Conservation (phyloP, 2,888 invertebrate species). For the Seira ritae region DNA sequence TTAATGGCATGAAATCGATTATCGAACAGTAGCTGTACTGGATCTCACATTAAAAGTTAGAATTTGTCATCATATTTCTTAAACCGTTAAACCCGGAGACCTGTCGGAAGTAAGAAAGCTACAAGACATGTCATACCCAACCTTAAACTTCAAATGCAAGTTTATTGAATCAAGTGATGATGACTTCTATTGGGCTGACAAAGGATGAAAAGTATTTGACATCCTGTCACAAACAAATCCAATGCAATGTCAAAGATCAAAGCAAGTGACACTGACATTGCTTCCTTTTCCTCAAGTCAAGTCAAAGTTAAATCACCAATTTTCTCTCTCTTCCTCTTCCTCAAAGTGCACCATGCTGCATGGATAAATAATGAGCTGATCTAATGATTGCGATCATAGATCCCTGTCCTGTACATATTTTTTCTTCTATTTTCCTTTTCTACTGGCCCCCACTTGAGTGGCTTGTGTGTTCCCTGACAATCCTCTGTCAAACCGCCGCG, state of each 20-base stretch:
- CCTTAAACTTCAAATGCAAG: too few relatives aligned
- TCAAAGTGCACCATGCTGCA: not conserved
- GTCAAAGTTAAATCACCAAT: not conserved
- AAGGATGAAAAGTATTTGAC: not conserved
- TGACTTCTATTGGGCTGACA: too few relatives aligned
- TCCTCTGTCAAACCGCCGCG: not conserved
- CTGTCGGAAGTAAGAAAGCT: too few relatives aligned
- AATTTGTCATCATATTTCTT: too few relatives aligned
- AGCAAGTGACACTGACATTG: not conserved
- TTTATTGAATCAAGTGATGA: too few relatives aligned
- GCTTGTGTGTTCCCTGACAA: not conserved
- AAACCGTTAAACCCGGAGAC: too few relatives aligned
- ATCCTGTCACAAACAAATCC: not conserved
- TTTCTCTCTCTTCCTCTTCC: not conserved
- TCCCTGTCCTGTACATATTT: not conserved
- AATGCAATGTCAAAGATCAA: conserved; percentile 5
- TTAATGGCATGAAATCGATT: too few relatives aligned
- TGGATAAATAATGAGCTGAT: conserved; percentile 1
- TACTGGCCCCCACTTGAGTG: not conserved
- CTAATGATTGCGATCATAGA: not conserved
- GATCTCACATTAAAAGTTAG: too few relatives aligned
- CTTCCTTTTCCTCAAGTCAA: not conserved
- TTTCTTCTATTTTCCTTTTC: not conserved
- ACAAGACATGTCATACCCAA: too few relatives aligned
- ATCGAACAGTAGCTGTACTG: too few relatives aligned